Evolutionary conservation across 2,113 vertebrate genomes (phyloP), one percentile per base, ranked within the genome.

Genomic region (Ictalurus furcatus): DNA sequence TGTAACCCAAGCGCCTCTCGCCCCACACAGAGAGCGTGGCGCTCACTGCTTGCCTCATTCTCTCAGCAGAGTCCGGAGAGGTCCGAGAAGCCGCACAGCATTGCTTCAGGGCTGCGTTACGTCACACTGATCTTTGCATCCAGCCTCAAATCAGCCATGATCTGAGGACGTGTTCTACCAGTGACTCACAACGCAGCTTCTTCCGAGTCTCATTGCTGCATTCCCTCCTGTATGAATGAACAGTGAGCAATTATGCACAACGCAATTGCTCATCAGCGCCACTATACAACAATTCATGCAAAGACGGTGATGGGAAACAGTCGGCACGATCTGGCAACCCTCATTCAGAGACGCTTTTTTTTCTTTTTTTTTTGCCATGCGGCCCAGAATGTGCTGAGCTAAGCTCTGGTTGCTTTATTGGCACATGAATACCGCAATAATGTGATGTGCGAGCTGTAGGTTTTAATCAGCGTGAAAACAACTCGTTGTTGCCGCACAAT

Each of bases 11-110:
- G 92, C 95, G 95, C 85, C 91, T 91, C 54, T 95, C 95, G 0
- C 93, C 90, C 95, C 95, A 96, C 16, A 93, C 91, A 23, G 95
- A 95, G 90, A 96, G 93, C 71, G 94, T 63, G n/a, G 94, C 44
- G 16, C 93, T 96, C 92, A 96, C 94, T 79, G 94, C 95, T 88
- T 92, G 91, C 87, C 91, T 92, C 91, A 92, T 92, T 17, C 82
- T 91, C 80, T 90, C 87, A 87, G 21, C 69, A 71, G 63, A 85
- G 89, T 92, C 91, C 91, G 59, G 88, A 56, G 23, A 88, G 86
- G 78, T 59, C 86, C 76, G 89, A 80, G 84, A 81, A 71, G 74
- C 63, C 52, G 48, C 84, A 69, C 73, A 40, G 61, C 88, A 80
- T 88, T 13, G 81, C 83, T 79, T 84, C 30, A 37, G 37, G 28